phyloP scores from a whole-genome alignment of 37 sponge, comb jelly and placozoan species.

The Haliclona indistincta region DNA sequence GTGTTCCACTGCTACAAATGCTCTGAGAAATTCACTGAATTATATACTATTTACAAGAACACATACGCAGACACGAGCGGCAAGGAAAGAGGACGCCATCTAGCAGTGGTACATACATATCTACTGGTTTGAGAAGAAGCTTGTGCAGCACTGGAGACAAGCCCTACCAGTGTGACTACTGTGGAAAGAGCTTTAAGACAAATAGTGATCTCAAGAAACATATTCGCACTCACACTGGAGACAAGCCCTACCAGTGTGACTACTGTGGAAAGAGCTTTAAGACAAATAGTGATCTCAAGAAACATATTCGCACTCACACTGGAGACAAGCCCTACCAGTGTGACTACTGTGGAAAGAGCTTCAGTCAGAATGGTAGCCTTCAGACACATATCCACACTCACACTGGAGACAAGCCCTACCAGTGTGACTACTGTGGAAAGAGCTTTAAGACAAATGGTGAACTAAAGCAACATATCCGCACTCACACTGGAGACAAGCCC shows the following conservation, averaged over 20 bases:
- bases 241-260: conserved; percentile 68
- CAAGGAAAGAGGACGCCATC: not conserved
- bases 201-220: conserved; percentile 44
- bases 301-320: conserved; percentile 54
- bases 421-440: conserved; percentile 59
- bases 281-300: not conserved
- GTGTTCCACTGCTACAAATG: conserved; percentile 56
- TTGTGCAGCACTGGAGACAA: too few species aligned
- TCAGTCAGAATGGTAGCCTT: conserved; percentile 48
- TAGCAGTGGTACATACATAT: conserved; percentile 6
- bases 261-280: conserved; percentile 37
- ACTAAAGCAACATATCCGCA: conserved; percentile 57
- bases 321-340: conserved; percentile 82
- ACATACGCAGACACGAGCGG: conserved; percentile 47
- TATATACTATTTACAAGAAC: conserved; percentile 46
- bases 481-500: conserved; percentile 66
- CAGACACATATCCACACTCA: conserved; percentile 80
- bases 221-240: conserved; percentile 70
- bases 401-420: conserved; percentile 60
- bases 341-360: conserved; percentile 65
- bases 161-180: conserved; percentile 50
- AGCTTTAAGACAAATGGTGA: conserved; percentile 25
- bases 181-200: conserved; percentile 59
- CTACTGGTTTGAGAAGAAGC: conserved; percentile 40
- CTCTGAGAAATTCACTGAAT: conserved; percentile 37